Base-by-base conservation (phyloP, 1,140 invertebrate genomes). In the Vanessa tameamea region DNA sequence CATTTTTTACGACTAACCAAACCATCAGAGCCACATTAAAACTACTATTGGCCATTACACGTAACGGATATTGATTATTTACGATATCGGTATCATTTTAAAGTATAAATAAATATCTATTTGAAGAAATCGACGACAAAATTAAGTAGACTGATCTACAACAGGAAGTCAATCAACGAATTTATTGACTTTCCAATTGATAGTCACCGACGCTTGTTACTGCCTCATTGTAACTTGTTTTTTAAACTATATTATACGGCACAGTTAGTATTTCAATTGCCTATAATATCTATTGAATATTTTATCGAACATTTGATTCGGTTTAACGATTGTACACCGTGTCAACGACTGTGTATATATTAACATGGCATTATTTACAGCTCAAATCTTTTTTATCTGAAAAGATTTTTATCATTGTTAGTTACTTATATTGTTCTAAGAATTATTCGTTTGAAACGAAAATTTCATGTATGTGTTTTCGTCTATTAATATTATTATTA, bases 111-210 rank as follows among this genome's bases (percentile, higher is more conserved):
- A 76, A 76, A 75, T 71, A 73, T 53, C 66, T 69, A 69, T 69
- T 76, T 72, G 72, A 76, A 78, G 57, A 77, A 75, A 76, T 74
- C 74, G 31, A 75, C 69, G 69, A 80, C 78, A 80, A 69, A 79
- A 75, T 78, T 59, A 66, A 80, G 72, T 77, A 71, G 69, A 78
- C 53, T 74, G 73, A 78, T 66, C 70, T 53, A 78, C 65, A 70
- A 76, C 83, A 80, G 81, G 83, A 85, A 85, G 81, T 85, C 75
- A 75, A 78, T 79, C 80, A 82, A 82, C 78, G 73, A 73, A 61
- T 84, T 85, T 85, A 79, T 81, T 79, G 73, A 61, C 77, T 85
- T 80, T 82, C 79, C 73, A 79, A 73, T 69, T 57, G 59, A 83
- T 55, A 70, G 69, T 67, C 68, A 53, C 51, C 53, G 55, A 69